These are phyloP conservation scores for Eutolmus rufibarbis DNA, from an alignment of 2,888 invertebrate species.

Conservation along the genomic window DNA sequence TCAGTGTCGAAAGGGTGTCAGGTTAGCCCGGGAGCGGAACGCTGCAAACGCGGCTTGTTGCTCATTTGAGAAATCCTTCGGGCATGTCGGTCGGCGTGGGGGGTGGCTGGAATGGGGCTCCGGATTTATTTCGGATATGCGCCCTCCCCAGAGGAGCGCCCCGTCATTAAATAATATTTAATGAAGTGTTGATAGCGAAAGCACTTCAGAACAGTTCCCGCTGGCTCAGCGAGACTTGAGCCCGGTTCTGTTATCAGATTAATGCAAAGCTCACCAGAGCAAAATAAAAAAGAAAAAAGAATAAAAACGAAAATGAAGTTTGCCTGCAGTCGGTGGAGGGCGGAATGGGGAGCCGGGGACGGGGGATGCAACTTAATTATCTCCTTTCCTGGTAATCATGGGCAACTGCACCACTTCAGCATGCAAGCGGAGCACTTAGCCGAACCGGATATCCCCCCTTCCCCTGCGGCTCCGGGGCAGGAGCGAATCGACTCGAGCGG, in stretches of 20 bases:
- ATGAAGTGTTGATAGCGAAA: slow-evolving; percentile 20
- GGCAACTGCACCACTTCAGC: background rate
- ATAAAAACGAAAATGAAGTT: background rate
- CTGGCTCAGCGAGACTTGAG: background rate
- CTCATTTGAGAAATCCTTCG: background rate
- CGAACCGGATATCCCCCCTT: slow-evolving; percentile 13
- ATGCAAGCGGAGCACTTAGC: background rate
- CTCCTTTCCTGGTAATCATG: slow-evolving; percentile 27
- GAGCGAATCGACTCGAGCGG: background rate
- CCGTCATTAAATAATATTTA: slow-evolving; percentile 6
- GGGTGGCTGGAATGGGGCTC: background rate
- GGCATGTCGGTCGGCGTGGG: background rate
- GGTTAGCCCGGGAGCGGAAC: background rate
- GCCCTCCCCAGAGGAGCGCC: background rate
- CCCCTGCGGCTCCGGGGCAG: background rate
- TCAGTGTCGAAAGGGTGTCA: background rate
- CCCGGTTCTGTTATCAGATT: slow-evolving; percentile 5
- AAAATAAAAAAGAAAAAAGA: background rate
- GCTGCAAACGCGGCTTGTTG: background rate
- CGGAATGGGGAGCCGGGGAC: background rate
- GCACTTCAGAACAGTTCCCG: slow-evolving; percentile 1
- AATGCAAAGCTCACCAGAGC: slow-evolving; percentile 5
- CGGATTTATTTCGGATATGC: background rate
- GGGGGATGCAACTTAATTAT: slow-evolving; percentile 21
- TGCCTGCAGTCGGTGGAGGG: background rate